Evolutionary conservation across 2,888 invertebrate species (phyloP).

Genomic region (Hemicrepidius hirtus): DNA sequence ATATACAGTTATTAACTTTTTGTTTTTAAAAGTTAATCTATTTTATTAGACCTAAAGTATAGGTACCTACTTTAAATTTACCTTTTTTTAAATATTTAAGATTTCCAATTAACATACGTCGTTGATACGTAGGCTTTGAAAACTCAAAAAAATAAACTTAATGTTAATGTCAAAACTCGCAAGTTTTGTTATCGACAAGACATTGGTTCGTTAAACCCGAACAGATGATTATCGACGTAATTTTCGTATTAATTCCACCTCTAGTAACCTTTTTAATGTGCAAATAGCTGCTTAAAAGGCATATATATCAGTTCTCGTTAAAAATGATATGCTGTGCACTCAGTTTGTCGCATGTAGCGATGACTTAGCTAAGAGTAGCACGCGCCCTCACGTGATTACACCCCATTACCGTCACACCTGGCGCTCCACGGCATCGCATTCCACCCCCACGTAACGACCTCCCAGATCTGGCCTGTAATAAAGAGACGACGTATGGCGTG

Average conservation of each 20-base stretch:
- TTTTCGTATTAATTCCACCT: not conserved
- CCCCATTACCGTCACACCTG: constrained; percentile 54
- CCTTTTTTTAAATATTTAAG: too few species aligned
- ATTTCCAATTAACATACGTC: too few species aligned
- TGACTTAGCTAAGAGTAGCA: constrained; percentile 53
- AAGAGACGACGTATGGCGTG: constrained; percentile 44
- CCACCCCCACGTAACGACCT: constrained; percentile 45
- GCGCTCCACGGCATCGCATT: constrained; percentile 48
- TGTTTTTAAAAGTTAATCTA: too few species aligned
- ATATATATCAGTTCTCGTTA: constrained; percentile 27
- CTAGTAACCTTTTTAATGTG: not conserved
- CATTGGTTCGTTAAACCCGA: too few species aligned
- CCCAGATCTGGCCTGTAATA: constrained; percentile 36
- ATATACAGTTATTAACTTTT: too few species aligned
- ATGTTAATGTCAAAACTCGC: too few species aligned
- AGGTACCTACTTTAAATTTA: too few species aligned
- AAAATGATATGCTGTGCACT: constrained; percentile 46
- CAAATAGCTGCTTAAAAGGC: constrained; percentile 15
- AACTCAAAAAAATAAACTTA: too few species aligned
- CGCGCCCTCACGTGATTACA: constrained; percentile 53
- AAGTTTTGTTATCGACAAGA: too few species aligned
- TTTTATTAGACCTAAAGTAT: too few species aligned
- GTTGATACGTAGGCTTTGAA: too few species aligned
- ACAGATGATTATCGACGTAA: too few species aligned
- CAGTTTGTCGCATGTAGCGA: constrained; percentile 43